These are phyloP conservation scores for Myoxocephalus aenaeus DNA, from an alignment of 2,797 vertebrate genomes.

Conservation along the genomic window DNA sequence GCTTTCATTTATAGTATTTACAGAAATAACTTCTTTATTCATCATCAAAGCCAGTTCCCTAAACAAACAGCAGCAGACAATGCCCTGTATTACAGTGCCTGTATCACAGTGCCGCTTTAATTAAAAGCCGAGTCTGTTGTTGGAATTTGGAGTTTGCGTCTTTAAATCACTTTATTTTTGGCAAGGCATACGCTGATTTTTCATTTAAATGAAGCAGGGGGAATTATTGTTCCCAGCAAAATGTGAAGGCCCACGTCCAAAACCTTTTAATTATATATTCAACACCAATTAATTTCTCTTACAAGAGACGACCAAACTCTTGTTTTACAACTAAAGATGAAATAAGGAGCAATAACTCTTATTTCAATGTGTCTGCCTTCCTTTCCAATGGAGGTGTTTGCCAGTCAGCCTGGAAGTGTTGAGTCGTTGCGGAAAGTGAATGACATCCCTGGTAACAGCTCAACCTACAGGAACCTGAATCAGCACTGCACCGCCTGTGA, in stretches of 20 bases:
- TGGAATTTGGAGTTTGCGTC: slow-evolving; percentile 37
- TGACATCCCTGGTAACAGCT: slow-evolving; percentile 71
- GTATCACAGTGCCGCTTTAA: slow-evolving; percentile 37
- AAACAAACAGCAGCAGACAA: slow-evolving; percentile 33
- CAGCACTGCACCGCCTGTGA: slow-evolving; percentile 81
- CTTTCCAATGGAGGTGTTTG: slow-evolving; percentile 78
- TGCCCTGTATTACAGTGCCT: slow-evolving; percentile 39
- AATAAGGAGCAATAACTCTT: slow-evolving; percentile 33
- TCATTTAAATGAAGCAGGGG: slow-evolving; percentile 30
- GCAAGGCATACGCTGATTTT: slow-evolving; percentile 19
- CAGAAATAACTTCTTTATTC: slow-evolving; percentile 48
- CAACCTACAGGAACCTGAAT: slow-evolving; percentile 78
- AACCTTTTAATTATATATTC: slow-evolving; percentile 16
- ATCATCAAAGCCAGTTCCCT: slow-evolving; percentile 53
- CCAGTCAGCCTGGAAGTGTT: slow-evolving; percentile 78
- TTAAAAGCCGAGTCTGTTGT: slow-evolving; percentile 53
- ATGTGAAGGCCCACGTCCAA: slow-evolving; percentile 19
- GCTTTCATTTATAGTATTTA: slow-evolving; percentile 47
- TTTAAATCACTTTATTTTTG: slow-evolving; percentile 43
- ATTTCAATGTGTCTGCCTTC: slow-evolving; percentile 64
- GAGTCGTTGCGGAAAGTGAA: slow-evolving; percentile 81
- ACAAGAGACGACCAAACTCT: background rate
- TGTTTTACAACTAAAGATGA: slow-evolving; percentile 4
- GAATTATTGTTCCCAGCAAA: slow-evolving; percentile 14
- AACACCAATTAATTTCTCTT: background rate